Evolutionary conservation across 2,888 invertebrate genomes (phyloP).

Genomic region (Siphlonurus alternatus): DNA sequence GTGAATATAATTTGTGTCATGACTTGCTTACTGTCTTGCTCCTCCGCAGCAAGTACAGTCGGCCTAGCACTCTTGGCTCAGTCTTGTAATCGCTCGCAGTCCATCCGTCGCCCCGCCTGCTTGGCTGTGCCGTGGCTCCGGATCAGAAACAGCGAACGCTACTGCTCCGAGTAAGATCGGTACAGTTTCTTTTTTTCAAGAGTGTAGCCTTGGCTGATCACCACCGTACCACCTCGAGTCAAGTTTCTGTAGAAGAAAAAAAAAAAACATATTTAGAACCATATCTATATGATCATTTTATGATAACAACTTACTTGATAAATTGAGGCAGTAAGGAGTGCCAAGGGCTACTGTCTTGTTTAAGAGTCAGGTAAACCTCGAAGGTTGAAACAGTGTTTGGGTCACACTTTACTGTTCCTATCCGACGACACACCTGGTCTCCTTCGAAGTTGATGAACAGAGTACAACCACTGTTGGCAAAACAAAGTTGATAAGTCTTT

Average conservation of each 20-base stretch:
- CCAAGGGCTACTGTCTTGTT: constrained; percentile 77
- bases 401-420: constrained; percentile 74
- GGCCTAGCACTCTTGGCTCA: neutral
- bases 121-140: neutral
- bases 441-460: constrained; percentile 69
- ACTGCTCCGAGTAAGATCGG: constrained; percentile 45
- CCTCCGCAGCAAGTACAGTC: neutral
- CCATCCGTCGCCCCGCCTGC: too few relatives aligned
- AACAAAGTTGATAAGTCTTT: neutral
- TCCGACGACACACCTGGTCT: constrained; percentile 43
- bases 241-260: constrained; percentile 47
- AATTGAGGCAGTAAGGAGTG: constrained; percentile 74
- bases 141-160: too few relatives aligned
- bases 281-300: constrained; percentile 3
- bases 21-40: neutral
- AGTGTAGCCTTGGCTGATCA: constrained; percentile 76
- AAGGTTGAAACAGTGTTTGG: constrained; percentile 77
- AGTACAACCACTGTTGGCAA: constrained; percentile 47
- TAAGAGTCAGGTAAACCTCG: constrained; percentile 73
- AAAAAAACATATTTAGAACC: neutral
- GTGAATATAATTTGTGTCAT: neutral
- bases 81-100: neutral
- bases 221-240: constrained; percentile 69
- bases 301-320: constrained; percentile 53
- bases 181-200: constrained; percentile 85